phyloP scores from a whole-genome alignment of 2,888 invertebrate genomes.

The Plebejus melissa region DNA sequence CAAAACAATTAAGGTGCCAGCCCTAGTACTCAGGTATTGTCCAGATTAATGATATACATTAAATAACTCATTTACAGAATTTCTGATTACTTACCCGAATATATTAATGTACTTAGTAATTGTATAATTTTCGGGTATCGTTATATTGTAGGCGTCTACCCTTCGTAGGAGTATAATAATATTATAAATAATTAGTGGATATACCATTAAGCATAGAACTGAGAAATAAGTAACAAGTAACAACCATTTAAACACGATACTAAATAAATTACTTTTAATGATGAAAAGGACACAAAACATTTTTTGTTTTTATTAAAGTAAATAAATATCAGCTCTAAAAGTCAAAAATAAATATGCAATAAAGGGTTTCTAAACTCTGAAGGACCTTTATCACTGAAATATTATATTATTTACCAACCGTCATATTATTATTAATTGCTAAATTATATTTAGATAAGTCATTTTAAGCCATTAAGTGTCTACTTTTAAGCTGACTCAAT shows the following conservation, averaged over 20 bases:
- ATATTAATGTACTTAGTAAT: not conserved
- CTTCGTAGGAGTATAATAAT: not conserved
- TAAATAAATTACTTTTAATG: too few species aligned
- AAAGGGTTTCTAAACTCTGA: not conserved
- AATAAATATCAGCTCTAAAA: not conserved
- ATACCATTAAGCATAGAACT: too few species aligned
- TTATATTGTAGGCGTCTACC: not conserved
- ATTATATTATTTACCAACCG: not conserved
- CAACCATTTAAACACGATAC: too few species aligned
- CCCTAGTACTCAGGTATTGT: not conserved
- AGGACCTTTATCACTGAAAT: not conserved
- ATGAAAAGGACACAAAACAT: too few species aligned
- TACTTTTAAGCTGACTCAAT: too few species aligned
- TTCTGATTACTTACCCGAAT: conserved; percentile 13
- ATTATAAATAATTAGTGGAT: too few species aligned
- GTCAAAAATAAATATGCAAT: not conserved
- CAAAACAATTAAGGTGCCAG: not conserved
- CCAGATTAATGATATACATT: conserved; percentile 2
- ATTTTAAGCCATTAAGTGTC: too few species aligned
- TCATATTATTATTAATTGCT: too few species aligned
- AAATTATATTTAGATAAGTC: too few species aligned
- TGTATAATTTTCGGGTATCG: not conserved
- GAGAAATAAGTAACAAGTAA: too few species aligned
- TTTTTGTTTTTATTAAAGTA: not conserved
- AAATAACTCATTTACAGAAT: conserved; percentile 1